phyloP scores from a whole-genome alignment of 2,797 vertebrate genomes.

The Falco naumanni region DNA sequence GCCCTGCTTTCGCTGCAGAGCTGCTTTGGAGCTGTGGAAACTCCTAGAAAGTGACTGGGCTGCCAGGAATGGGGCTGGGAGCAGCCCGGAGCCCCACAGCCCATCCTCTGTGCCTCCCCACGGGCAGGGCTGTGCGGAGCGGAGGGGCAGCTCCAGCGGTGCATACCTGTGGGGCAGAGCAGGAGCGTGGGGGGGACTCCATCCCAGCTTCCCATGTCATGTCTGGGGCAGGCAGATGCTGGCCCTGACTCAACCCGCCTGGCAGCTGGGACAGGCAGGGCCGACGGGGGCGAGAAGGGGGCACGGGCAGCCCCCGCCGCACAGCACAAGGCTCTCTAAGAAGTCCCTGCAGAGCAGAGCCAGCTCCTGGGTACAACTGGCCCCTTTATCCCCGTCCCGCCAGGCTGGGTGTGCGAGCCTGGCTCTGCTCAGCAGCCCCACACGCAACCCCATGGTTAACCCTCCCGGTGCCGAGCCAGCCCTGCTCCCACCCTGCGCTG shows the following conservation, averaged over 20 bases:
- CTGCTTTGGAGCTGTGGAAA: rapidly evolving
- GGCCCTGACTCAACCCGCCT: not conserved
- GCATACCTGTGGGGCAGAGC: not conserved
- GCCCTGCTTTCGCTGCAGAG: rapidly evolving
- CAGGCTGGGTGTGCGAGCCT: not conserved
- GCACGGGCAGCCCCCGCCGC: not conserved
- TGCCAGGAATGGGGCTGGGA: not conserved
- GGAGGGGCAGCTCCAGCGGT: not conserved
- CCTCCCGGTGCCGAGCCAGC: not conserved
- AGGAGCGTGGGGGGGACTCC: not conserved
- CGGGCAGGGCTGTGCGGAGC: not conserved
- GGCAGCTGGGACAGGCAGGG: not conserved
- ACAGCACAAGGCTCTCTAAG: constrained; percentile 43
- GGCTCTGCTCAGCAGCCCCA: not conserved
- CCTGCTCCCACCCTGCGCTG: rapidly evolving
- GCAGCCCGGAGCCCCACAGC: rapidly evolving
- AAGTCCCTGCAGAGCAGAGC: not conserved
- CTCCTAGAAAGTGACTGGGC: rapidly evolving
- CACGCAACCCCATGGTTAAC: not conserved
- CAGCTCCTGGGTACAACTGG: constrained; percentile 27
- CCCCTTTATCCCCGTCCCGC: constrained; percentile 22
- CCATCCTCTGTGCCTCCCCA: rapidly evolving
- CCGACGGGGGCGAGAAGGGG: not conserved
- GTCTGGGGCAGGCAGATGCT: constrained; percentile 44
- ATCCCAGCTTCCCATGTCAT: not conserved